Conservation (phyloP, 2,113 vertebrate species). For the Gulo gulo region DNA sequence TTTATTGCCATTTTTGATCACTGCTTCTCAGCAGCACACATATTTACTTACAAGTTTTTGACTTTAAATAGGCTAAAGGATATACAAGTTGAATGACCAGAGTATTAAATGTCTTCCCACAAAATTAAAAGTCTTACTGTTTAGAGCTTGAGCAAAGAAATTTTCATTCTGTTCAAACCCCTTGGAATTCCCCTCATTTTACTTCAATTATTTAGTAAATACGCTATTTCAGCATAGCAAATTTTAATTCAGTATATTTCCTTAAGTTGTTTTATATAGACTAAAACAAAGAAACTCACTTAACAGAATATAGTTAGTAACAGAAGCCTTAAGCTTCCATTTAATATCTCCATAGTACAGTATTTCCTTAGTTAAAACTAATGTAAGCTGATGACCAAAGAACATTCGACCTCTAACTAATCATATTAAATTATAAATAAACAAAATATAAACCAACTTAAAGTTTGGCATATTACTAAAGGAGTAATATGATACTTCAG, state of each 20-base stretch:
- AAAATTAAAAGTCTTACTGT: constrained; percentile 58
- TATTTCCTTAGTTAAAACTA: constrained; percentile 63
- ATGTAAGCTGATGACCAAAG: constrained; percentile 46
- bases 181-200: not conserved
- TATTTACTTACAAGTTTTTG: constrained; percentile 78
- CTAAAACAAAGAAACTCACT: constrained; percentile 66
- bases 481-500: not conserved
- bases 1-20: constrained; percentile 87
- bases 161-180: not conserved
- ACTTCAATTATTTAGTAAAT: constrained; percentile 51
- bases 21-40: constrained; percentile 78
- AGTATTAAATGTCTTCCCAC: constrained; percentile 32
- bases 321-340: constrained; percentile 35
- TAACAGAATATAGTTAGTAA: constrained; percentile 62
- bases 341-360: constrained; percentile 49
- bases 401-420: constrained; percentile 66
- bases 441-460: constrained; percentile 31
- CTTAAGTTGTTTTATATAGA: constrained; percentile 74
- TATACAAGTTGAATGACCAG: constrained; percentile 69
- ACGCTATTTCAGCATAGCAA: constrained; percentile 60
- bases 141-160: constrained; percentile 41
- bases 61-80: constrained; percentile 70
- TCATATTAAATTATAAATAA: constrained; percentile 21
- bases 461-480: constrained; percentile 41
- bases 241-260: constrained; percentile 75